phyloP scores from a whole-genome alignment of 92 coral and sea anemone genomes.

The Pocillopora meandrina region DNA sequence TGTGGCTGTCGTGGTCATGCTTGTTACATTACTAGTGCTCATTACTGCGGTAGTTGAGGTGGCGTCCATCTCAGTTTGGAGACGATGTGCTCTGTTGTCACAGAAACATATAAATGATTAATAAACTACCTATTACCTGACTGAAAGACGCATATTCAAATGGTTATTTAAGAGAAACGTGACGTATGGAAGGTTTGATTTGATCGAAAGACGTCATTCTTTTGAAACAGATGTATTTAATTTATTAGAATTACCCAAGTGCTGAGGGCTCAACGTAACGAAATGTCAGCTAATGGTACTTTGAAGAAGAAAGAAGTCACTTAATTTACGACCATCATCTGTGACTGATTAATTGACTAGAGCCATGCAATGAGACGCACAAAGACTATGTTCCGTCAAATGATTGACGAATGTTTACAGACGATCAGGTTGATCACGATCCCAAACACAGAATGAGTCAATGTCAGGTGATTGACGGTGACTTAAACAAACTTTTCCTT shows the following conservation, averaged over 20 bases:
- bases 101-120: not conserved
- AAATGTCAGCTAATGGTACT: not conserved
- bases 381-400: constrained; percentile 9
- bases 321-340: not conserved
- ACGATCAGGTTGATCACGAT: constrained; percentile 25
- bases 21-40: constrained; percentile 1
- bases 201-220: not conserved
- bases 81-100: constrained; percentile 24
- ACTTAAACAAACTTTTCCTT: constrained; percentile 35
- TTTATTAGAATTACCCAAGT: not conserved
- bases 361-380: not conserved
- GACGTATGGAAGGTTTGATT: constrained; percentile 6
- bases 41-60: constrained; percentile 17
- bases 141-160: not conserved
- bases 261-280: not conserved
- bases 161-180: not conserved
- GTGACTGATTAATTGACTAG: not conserved
- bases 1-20: constrained; percentile 21
- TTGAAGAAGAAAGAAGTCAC: not conserved
- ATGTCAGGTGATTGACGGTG: constrained; percentile 42
- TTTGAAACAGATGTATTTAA: not conserved
- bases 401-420: constrained; percentile 8
- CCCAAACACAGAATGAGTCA: not conserved
- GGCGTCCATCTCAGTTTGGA: constrained; percentile 19
- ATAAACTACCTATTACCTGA: constrained; percentile 16